Evolutionary conservation across 2,888 invertebrate species (phyloP), one percentile per base, ranked within the genome.

Genomic region (Rhingia rostrata): DNA sequence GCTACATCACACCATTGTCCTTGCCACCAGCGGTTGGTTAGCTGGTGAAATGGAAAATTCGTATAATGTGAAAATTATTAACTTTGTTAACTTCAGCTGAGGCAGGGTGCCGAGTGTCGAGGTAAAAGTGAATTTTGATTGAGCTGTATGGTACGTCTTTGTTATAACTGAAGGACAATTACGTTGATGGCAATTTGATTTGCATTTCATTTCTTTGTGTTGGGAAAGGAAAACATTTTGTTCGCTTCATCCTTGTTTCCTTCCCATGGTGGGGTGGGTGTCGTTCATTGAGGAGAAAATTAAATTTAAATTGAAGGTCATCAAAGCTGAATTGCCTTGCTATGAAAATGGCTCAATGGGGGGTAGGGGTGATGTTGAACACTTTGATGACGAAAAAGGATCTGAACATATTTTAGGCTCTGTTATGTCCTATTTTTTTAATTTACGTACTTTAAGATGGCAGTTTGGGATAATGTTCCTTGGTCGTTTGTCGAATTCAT

Each of bases 51-150:
- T 67, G 72, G 82, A 77, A 72, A 72, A 49, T 63, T 66, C 67
- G 51, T 67, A 67, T 79, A 79, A 73, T 73, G 79, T 67, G 63
- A 79, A 79, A 73, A 83, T 83, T 83, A 79, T 83, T 79, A 83
- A 74, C 61, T 79, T 79, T 73, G 79, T 73, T 79, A 73, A 69
- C 61, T 69, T 49, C 37, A 56, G 41, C 53, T 53, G 22, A 58
- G 37, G 35, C n/a, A 58, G 12, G 5, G 39, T 3, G n/a, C 9
- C 43, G 54, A 7, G 39, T 3, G n/a, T 12, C 43, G 54, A 39
- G 47, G 41, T 14, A 58, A 81, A 77, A 82, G 77, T 77, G 77
- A 66, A 72, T 53, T 82, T 82, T 82, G 72, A 82, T 82, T 77
- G 72, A 82, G 72, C 22, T 22, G 77, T 67, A 49, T 73, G 45